Percentiles rank a stretch among this genome's conserved stretches.
Conservation (phyloP, 2,113 vertebrate species). For the Odobenus rosmarus region DNA sequence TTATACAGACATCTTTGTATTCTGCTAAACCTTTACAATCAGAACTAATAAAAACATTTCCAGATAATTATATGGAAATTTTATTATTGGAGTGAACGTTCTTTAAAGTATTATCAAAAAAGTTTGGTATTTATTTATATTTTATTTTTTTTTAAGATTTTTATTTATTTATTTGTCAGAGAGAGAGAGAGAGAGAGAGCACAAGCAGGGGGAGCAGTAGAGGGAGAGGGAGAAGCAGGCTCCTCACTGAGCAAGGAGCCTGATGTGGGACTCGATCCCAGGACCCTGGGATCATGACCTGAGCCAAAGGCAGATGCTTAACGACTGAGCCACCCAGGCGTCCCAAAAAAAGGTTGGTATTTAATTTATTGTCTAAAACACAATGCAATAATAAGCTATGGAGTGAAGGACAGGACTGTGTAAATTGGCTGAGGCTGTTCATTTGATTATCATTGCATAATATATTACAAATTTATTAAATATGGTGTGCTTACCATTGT, state of each 20-base stretch:
- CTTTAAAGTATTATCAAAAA: neutral
- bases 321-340: no score
- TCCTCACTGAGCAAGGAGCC: no score
- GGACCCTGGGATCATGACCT: no score
- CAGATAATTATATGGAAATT: neutral
- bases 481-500: neutral
- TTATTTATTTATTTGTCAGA: no score
- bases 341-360: neutral
- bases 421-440: neutral
- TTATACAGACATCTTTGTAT: neutral
- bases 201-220: no score
- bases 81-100: neutral
- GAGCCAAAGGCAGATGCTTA: no score
- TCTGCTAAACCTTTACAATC: neutral
- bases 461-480: neutral
- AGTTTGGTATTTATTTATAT: neutral
- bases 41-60: constrained; percentile 33
- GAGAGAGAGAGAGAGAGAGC: no score
- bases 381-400: neutral
- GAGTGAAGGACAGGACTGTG: neutral
- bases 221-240: no score
- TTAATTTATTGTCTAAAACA: neutral
- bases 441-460: neutral
- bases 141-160: no score
- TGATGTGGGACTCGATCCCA: no score